Base-by-base conservation (phyloP, 2,113 vertebrate species). In the Spilogale gracilis region DNA sequence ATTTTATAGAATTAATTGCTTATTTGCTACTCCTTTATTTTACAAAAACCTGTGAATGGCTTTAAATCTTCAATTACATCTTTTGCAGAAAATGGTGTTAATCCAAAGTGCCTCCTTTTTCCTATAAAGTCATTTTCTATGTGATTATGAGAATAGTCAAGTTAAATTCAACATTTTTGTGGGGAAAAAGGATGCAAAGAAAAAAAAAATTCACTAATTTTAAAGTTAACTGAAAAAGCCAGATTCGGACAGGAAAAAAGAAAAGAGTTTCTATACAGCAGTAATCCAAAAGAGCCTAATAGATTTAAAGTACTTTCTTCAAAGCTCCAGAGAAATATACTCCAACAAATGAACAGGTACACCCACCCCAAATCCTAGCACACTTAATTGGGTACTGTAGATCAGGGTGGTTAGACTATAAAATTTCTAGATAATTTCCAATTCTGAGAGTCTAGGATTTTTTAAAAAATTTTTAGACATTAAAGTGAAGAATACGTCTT, bases 211-310 rank as follows among this genome's bases (percentile, higher is more conserved):
- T 21, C 56, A 96, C 27, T 30, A 43, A 23, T 82, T 89, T 61
- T 88, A 94, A 96, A 95, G 50, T n/a, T 78, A 96, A 95, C 2
- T 69, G 45, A 80, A 96, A 94, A 80, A 63, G 30, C 3, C 20
- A 90, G 65, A 54, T 45, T 94, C 86, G 20, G 54, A 9, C 38
- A 91, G n/a, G 14, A 91, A 84, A 94, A 95, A 81, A 84, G 11
- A 84, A 81, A 78, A 93, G 27, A 86, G 17, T 67, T 91, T 81
- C 89, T 69, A 84, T 45, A 50, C 5, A 74, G 48, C 65, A 95
- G 83, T 96, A 94, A 79, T 45, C 27, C 67, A 90, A 90, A 91
- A 32, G 25, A 89, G 50, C 3, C 45, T 52, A 71, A 56, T 5
- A 60, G 84, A 69, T 48, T 95, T 92, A 74, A 89, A 90, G 27